A percentile compares a stretch with the other conserved stretches of the same genome.
These are phyloP conservation scores for Neoscelio sp. DNA, from an alignment of 2,888 invertebrate species.

Conservation along the genomic window DNA sequence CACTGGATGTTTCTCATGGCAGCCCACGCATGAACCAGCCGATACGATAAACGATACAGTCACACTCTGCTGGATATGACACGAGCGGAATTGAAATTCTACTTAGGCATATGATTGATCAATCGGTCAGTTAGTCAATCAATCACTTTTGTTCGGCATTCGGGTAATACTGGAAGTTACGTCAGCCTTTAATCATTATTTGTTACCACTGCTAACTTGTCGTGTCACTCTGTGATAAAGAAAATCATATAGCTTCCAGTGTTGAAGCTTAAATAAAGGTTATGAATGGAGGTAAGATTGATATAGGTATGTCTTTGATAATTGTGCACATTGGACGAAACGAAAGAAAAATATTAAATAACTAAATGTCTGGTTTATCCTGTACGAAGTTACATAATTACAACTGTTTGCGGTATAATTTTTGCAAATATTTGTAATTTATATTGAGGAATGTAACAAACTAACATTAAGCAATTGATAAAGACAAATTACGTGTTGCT, in stretches of 20 bases:
- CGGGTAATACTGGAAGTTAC: slow-evolving; percentile 56
- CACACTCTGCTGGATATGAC: slow-evolving; percentile 54
- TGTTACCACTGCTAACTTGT: slow-evolving; percentile 42
- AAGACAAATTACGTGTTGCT: no score
- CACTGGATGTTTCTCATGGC: slow-evolving; percentile 74
- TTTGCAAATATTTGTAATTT: no score
- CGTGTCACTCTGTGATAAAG: slow-evolving; percentile 45
- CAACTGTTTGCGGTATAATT: no score
- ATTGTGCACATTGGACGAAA: slow-evolving; percentile 9
- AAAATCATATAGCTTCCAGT: slow-evolving; percentile 45
- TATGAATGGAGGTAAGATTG: slow-evolving; percentile 23
- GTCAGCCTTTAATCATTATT: slow-evolving; percentile 57
- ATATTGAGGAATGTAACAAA: no score
- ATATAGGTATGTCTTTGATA: slow-evolving; percentile 27
- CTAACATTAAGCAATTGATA: no score
- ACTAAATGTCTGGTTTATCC: no score
- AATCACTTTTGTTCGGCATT: slow-evolving; percentile 45
- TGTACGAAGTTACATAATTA: no score
- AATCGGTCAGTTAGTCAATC: slow-evolving; percentile 42
- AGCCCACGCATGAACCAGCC: slow-evolving; percentile 71
- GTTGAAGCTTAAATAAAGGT: slow-evolving; percentile 32
- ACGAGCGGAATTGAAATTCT: slow-evolving; percentile 48
- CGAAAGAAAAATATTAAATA: no score
- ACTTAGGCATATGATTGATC: slow-evolving; percentile 55
- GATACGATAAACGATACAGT: slow-evolving; percentile 56